Evolutionary conservation across 2,888 invertebrate species (phyloP), one percentile per base, ranked within the genome.

Genomic region (Euzophera pinguis): DNA sequence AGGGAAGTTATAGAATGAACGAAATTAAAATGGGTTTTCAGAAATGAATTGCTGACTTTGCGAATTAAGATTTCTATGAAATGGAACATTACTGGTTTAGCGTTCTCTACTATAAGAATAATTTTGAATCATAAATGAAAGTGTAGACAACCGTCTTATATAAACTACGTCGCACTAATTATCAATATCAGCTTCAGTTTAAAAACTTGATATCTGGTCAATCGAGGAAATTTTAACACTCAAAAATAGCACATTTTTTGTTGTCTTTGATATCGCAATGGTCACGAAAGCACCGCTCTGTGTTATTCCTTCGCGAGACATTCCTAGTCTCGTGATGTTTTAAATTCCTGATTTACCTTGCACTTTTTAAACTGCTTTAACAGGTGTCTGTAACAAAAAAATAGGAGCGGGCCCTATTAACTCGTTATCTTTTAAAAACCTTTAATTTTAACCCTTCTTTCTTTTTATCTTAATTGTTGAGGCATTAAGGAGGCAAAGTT

Each of bases 381-480:
- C 56, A 64, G 64, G 56, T 65, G 73, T 71, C 72, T 69, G 64
- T 69, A 70, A n/a, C n/a, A n/a, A n/a, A 22, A 22, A 22, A 85
- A 75, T 84, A 79, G 69, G 65, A 68, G 71, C 67, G 71, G 71
- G 35, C 73, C 79, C 84, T 86, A 87, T 88, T 88, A 89, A 84
- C 82, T 84, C 86, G 85, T 89, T 90, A 90, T 89, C 90, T 89
- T 80, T 78, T 82, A 88, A 85, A 82, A 85, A 88, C 88, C 87
- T 89, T 89, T 85, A 89, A 89, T 89, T 87, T 84, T 76, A 83
- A 82, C 82, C 78, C 81, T 84, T 81, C 83, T 81, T 89, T 88
- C 86, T 89, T 89, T 90, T 90, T 89, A 90, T 90, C 89, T 89
- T 90, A 90, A 90, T 89, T 89, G 87, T 88, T 84, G 84, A 82